Conservation (phyloP, 2,797 vertebrate species). For the Australoheros facetus region DNA sequence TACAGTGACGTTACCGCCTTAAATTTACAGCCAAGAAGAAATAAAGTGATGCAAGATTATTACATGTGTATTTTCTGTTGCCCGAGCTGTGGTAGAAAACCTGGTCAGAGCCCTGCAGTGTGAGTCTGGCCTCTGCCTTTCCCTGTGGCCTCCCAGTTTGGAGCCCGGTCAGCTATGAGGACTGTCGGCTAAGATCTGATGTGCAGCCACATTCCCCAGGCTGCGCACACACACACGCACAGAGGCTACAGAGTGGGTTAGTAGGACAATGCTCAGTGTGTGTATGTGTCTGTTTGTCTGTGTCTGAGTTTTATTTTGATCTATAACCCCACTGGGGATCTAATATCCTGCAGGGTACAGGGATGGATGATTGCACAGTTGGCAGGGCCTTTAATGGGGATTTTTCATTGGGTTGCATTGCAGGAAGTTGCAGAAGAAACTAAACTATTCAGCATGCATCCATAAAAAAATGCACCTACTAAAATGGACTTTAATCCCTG, state of each 20-base stretch:
- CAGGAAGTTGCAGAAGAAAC: constrained; percentile 28
- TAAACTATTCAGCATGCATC: constrained; percentile 18
- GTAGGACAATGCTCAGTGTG: constrained; percentile 61
- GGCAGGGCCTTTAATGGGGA: constrained; percentile 39
- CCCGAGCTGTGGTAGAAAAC: constrained; percentile 6
- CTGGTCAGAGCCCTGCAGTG: constrained; percentile 7
- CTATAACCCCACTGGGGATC: constrained; percentile 37
- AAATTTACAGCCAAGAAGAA: neutral
- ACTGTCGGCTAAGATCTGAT: constrained; percentile 45
- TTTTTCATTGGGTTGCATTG: constrained; percentile 23
- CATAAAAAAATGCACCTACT: constrained; percentile 14
- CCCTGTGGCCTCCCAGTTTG: constrained; percentile 30
- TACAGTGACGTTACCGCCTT: constrained; percentile 4
- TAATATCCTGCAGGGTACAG: constrained; percentile 49
- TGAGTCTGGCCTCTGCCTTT: constrained; percentile 31
- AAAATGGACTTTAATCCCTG: constrained; percentile 2
- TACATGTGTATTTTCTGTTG: constrained; percentile 9
- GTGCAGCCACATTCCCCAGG: constrained; percentile 57
- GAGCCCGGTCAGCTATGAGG: constrained; percentile 20
- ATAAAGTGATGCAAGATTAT: constrained; percentile 23
- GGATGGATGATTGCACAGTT: constrained; percentile 52
- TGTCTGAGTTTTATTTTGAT: constrained; percentile 61
- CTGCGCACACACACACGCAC: constrained; percentile 14
- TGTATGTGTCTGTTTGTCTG: constrained; percentile 49
- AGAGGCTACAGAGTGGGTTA: constrained; percentile 67